Percentiles rank a stretch among this genome's conserved stretches.
These are phyloP conservation scores for Brassicogethes aeneus DNA, from an alignment of 2,888 invertebrate species.

Conservation along the genomic window DNA sequence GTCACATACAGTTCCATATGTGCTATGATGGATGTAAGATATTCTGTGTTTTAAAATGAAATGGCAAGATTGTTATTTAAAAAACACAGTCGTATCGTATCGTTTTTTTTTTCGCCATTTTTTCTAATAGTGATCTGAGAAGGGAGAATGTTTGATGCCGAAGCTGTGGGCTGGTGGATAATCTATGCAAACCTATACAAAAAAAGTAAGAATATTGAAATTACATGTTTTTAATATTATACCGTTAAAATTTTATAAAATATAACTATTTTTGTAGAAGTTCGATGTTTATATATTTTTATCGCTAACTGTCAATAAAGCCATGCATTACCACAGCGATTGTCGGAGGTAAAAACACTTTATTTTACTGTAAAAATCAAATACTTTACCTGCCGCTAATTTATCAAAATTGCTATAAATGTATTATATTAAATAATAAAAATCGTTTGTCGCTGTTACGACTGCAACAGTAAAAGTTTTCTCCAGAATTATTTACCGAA, in stretches of 20 bases:
- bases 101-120: conserved; percentile 15
- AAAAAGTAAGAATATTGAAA: conserved; percentile 14
- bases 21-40: background rate
- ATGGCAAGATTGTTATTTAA: conserved; percentile 1
- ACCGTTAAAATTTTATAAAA: background rate
- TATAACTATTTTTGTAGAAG: background rate
- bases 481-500: no score
- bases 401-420: no score
- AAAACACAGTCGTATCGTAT: conserved; percentile 6
- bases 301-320: no score
- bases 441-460: no score
- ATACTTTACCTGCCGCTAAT: no score
- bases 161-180: conserved; percentile 64
- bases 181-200: conserved; percentile 52
- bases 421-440: no score
- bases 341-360: no score
- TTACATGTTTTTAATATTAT: background rate
- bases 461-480: no score
- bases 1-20: no score
- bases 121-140: conserved; percentile 43
- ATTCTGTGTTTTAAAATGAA: background rate
- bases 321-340: no score
- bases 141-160: conserved; percentile 81
- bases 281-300: no score
- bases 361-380: no score